phyloP scores from a whole-genome alignment of 2,797 vertebrate species.

The Oreochromis grahami region DNA sequence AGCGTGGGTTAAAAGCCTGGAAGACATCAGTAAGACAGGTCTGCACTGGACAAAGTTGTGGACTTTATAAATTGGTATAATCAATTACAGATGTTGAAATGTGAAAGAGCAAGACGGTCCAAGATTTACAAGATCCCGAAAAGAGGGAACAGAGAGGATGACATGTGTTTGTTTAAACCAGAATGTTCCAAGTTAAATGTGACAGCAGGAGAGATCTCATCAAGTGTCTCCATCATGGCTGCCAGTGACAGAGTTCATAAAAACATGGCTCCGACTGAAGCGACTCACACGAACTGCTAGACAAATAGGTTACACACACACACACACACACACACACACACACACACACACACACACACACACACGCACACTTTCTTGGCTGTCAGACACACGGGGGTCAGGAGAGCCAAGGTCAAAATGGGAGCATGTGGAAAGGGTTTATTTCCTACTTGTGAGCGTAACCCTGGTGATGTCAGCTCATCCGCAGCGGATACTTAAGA shows the following conservation, averaged over 20 bases:
- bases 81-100: slow-evolving; percentile 17
- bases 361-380: slow-evolving; percentile 5
- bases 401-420: neutral
- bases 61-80: slow-evolving; percentile 29
- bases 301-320: slow-evolving; percentile 23
- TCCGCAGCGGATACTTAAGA: neutral
- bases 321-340: neutral
- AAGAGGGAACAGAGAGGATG: slow-evolving; percentile 25
- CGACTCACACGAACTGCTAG: slow-evolving; percentile 5
- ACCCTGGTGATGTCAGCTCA: slow-evolving; percentile 24
- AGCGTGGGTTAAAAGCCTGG: neutral
- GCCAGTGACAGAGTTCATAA: slow-evolving; percentile 70
- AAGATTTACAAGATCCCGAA: slow-evolving; percentile 23
- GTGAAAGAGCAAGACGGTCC: neutral
- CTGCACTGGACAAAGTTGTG: neutral
- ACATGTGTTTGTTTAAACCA: slow-evolving; percentile 64
- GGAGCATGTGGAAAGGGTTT: slow-evolving; percentile 8
- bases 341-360: slow-evolving; percentile 8
- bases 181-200: slow-evolving; percentile 60
- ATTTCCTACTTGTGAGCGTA: slow-evolving; percentile 32
- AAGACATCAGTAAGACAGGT: neutral
- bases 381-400: slow-evolving; percentile 10
- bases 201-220: slow-evolving; percentile 66
- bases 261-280: slow-evolving; percentile 62
- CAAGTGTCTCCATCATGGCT: slow-evolving; percentile 59